Evolutionary conservation across 2,797 vertebrate genomes (phyloP).

Genomic region (Holocentrus rufus): DNA sequence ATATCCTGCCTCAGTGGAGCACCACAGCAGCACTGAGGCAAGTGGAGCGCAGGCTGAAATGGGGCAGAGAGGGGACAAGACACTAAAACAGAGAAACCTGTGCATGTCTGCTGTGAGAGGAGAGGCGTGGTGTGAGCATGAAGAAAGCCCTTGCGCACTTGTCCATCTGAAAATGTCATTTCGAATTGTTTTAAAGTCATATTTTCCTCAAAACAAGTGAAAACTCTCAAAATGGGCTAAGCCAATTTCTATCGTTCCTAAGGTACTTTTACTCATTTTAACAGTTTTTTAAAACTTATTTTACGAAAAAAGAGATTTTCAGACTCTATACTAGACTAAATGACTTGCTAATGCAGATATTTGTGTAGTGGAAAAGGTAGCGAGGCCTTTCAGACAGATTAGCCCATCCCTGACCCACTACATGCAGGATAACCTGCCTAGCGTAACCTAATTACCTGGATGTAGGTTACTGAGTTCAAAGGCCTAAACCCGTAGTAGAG

Average conservation of each 20-base stretch:
- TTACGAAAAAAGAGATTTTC: too few species aligned
- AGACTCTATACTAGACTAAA: too few species aligned
- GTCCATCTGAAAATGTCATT: too few species aligned
- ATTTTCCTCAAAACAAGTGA: too few species aligned
- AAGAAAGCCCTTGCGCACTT: too few species aligned
- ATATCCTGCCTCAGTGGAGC: constrained; percentile 17
- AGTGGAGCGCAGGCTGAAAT: not conserved
- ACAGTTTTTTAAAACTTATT: too few species aligned
- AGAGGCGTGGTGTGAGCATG: too few species aligned
- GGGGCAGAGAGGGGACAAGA: not conserved
- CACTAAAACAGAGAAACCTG: not conserved
- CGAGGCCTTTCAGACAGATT: not conserved
- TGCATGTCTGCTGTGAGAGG: too few species aligned
- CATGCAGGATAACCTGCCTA: constrained; percentile 31
- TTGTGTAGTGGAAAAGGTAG: constrained; percentile 1
- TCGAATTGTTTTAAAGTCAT: too few species aligned
- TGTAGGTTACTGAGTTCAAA: constrained; percentile 70
- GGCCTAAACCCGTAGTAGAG: constrained; percentile 56
- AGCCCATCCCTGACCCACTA: constrained; percentile 30
- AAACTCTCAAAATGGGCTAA: too few species aligned
- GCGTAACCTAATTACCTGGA: constrained; percentile 74
- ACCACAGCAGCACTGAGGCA: constrained; percentile 1
- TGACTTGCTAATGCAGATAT: constrained; percentile 3
- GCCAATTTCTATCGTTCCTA: too few species aligned
- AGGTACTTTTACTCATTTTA: too few species aligned